phyloP scores from a whole-genome alignment of 2,888 invertebrate genomes.

The Dichetophora obliterata region DNA sequence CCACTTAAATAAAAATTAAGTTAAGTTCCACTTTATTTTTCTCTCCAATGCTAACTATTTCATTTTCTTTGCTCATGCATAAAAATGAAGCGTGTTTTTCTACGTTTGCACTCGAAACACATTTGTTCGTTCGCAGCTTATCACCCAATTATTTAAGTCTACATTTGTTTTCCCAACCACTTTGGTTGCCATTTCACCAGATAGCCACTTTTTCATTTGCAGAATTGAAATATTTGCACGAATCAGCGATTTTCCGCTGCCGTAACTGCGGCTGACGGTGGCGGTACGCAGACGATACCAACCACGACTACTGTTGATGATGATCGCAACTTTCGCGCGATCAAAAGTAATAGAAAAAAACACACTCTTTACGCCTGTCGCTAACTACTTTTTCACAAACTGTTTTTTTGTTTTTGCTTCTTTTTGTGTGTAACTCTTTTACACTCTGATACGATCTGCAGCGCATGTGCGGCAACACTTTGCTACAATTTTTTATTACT shows the following conservation, averaged over 20 bases:
- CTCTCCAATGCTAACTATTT: background rate
- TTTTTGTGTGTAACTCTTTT: background rate
- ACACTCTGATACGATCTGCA: background rate
- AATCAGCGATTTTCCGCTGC: conserved; percentile 36
- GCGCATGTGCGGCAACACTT: background rate
- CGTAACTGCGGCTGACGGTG: background rate
- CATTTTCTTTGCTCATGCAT: background rate
- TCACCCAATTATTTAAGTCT: conserved; percentile 28
- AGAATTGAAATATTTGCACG: conserved; percentile 34
- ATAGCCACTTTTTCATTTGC: conserved; percentile 12
- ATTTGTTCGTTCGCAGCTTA: conserved; percentile 8
- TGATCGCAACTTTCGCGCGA: conserved; percentile 29
- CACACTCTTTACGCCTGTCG: background rate
- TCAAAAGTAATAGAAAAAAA: conserved; percentile 13
- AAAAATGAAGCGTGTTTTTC: background rate
- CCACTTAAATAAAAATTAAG: no score
- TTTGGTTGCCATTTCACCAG: background rate
- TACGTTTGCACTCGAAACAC: background rate
- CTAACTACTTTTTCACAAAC: background rate
- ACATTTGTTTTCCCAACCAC: conserved; percentile 18
- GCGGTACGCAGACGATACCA: background rate
- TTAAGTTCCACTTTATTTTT: no score
- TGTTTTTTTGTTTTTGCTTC: background rate
- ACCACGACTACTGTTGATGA: conserved; percentile 15
- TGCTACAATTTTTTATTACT: conserved; percentile 5